Evolutionary conservation across 2,113 vertebrate species (phyloP).

Genomic region (Hylia prasina): DNA sequence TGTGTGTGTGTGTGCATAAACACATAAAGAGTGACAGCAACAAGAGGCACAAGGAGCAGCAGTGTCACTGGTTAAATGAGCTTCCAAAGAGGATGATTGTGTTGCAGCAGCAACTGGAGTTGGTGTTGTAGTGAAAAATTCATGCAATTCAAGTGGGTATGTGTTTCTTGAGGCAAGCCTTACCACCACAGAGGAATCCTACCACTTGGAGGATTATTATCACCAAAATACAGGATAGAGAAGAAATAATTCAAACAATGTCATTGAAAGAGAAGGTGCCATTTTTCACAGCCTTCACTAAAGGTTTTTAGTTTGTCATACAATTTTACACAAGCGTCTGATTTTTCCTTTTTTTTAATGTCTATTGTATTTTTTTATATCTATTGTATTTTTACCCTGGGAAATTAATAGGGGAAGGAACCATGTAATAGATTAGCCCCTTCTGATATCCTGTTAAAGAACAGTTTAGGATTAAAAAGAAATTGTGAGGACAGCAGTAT

Average conservation of each 20-base stretch:
- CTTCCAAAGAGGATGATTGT: neutral
- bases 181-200: neutral
- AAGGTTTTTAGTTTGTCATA: neutral
- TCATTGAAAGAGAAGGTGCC: neutral
- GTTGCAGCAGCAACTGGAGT: neutral
- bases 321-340: neutral
- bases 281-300: neutral
- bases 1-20: neutral
- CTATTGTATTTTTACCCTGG: neutral
- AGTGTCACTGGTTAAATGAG: neutral
- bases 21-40: neutral
- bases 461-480: neutral
- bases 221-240: neutral
- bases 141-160: rapidly evolving
- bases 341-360: neutral
- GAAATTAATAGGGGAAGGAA: neutral
- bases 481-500: neutral
- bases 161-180: neutral
- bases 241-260: neutral
- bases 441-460: neutral
- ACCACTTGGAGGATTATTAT: neutral
- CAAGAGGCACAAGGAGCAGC: neutral
- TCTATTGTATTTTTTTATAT: too few relatives aligned
- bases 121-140: neutral
- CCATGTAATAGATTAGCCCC: neutral